These are phyloP conservation scores for Ptilodon capucinus DNA, from an alignment of 2,888 invertebrate genomes.

Conservation along the genomic window DNA sequence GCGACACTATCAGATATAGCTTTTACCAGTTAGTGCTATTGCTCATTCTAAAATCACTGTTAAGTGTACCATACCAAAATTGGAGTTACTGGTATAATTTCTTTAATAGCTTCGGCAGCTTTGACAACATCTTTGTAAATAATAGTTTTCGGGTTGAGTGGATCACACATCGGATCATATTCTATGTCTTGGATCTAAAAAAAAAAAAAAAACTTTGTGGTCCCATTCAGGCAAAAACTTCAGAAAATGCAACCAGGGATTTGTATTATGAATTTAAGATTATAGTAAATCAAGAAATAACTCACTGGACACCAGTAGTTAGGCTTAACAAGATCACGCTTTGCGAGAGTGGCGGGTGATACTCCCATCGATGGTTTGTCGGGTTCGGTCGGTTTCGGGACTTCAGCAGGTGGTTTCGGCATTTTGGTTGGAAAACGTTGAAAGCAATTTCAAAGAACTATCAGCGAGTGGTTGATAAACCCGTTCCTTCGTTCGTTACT, in stretches of 20 bases:
- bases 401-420: slow-evolving; percentile 6
- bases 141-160: slow-evolving; percentile 58
- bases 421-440: slow-evolving; percentile 9
- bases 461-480: background rate
- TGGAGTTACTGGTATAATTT: slow-evolving; percentile 70
- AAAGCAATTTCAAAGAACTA: background rate
- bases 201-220: background rate
- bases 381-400: slow-evolving; percentile 10
- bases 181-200: slow-evolving; percentile 43
- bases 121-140: slow-evolving; percentile 81
- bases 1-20: too few relatives aligned
- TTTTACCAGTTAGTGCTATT: too few relatives aligned
- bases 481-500: too few relatives aligned
- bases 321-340: slow-evolving; percentile 34
- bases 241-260: too few relatives aligned
- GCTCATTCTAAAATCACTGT: background rate
- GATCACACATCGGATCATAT: slow-evolving; percentile 49
- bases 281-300: background rate
- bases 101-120: slow-evolving; percentile 81
- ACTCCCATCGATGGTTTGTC: slow-evolving; percentile 37
- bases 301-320: slow-evolving; percentile 46
- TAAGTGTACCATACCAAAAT: slow-evolving; percentile 35
- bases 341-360: slow-evolving; percentile 47
- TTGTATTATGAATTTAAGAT: too few relatives aligned
- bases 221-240: background rate